Evolutionary conservation across 2,888 invertebrate species (phyloP), one percentile per base, ranked within the genome.

Genomic region (Synergus umbraculus): DNA sequence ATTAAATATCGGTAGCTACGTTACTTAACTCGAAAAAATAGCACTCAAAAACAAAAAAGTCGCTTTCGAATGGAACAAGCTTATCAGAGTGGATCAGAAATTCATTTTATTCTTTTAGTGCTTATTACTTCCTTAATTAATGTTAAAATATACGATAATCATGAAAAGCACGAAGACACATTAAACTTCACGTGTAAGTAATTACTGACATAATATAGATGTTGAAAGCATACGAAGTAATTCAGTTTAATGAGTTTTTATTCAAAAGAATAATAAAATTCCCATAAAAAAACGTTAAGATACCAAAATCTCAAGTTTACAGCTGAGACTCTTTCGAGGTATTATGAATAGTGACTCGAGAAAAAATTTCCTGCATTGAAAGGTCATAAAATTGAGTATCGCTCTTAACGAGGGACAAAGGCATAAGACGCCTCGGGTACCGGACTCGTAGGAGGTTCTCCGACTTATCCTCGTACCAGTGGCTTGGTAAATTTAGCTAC

Each of bases 401-500:
- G 22, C n/a, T 73, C 73, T 73, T n/a, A 41, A 37, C 73, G 37
- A 41, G 41, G 37, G 37, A 73, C 29, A 73, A 37, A 73, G 73
- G 54, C 54, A 73, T 54, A 83, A 81, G 79, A 80, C 63, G 81
- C 83, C 83, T 82, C 78, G 77, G 82, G 83, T 76, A 78, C 78
- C 69, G 79, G 49, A 79, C 66, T 76, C 13, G 64, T 29, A 77
- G 60, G 77, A 49, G 69, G 63, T 54, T 41, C 76, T 54, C 80
- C 83, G 86, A 86, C 87, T 88, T 88, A 88, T 88, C 87, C 86
- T 83, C 80, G 79, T 81, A 81, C 82, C 82, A 83, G 82, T 80
- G 82, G 86, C 86, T 85, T 83, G 85, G 87, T 88, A 89, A 88
- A 90, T 91, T 90, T 88, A 87, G 88, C 86, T 88, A 88, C 85